phyloP scores from a whole-genome alignment of 2,113 vertebrate species.

The Phalacrocorax carbo region DNA sequence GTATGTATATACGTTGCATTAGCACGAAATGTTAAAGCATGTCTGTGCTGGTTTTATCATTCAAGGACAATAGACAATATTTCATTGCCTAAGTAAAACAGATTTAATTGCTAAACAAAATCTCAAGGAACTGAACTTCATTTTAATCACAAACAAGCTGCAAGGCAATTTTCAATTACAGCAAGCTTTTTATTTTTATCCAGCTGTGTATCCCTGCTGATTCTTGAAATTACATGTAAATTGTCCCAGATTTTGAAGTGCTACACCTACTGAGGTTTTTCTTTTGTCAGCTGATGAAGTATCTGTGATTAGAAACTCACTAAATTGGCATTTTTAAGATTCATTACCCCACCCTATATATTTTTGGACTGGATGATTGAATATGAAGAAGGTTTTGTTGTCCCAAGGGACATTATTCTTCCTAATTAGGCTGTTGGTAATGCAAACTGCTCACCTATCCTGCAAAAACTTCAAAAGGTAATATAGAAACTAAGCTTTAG shows the following conservation, averaged over 20 bases:
- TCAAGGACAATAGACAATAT: conserved; percentile 65
- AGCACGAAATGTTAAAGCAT: conserved; percentile 15
- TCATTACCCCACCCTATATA: conserved; percentile 53
- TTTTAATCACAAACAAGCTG: conserved; percentile 79
- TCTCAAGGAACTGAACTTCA: conserved; percentile 72
- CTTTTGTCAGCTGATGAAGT: conserved; percentile 78
- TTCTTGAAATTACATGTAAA: conserved; percentile 78
- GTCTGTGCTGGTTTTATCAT: conserved; percentile 35
- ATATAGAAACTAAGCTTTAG: conserved; percentile 37
- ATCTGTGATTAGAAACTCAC: conserved; percentile 75
- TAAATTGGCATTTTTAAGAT: conserved; percentile 73
- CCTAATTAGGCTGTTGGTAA: conserved; percentile 65
- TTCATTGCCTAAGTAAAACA: conserved; percentile 67
- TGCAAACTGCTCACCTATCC: conserved; percentile 57
- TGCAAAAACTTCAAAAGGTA: conserved; percentile 66
- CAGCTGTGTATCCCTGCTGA: conserved; percentile 79
- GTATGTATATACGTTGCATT: background rate
- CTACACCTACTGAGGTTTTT: conserved; percentile 74
- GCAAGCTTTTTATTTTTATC: conserved; percentile 78
- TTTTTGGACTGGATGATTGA: conserved; percentile 56
- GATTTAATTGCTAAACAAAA: conserved; percentile 74
- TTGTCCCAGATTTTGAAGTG: conserved; percentile 78
- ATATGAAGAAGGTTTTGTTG: conserved; percentile 45
- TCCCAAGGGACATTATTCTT: conserved; percentile 35
- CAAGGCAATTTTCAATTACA: conserved; percentile 79